Conservation (phyloP, 2,888 invertebrate genomes). For the Volucella inflata region DNA sequence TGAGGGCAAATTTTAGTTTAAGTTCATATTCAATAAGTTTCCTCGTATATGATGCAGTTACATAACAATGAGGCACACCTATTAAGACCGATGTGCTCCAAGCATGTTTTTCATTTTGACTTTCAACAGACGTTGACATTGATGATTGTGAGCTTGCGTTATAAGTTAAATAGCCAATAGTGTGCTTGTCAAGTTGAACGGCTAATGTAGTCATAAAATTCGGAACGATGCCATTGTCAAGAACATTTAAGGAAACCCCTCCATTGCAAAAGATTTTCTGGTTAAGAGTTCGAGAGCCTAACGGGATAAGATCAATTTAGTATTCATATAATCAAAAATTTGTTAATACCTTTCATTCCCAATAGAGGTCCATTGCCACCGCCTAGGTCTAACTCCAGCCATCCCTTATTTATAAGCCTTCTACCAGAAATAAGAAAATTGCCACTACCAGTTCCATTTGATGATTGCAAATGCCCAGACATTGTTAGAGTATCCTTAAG, state of each 20-base stretch:
- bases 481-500: slow-evolving; percentile 92
- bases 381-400: slow-evolving; percentile 93
- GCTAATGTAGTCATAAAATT: slow-evolving; percentile 91
- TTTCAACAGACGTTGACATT: slow-evolving; percentile 92
- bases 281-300: slow-evolving; percentile 88
- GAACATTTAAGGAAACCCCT: slow-evolving; percentile 90
- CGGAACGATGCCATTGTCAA: slow-evolving; percentile 90
- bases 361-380: slow-evolving; percentile 93
- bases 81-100: slow-evolving; percentile 90
- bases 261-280: slow-evolving; percentile 91
- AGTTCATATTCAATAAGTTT: slow-evolving; percentile 92
- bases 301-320: background rate
- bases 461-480: slow-evolving; percentile 91
- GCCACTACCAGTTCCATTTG: slow-evolving; percentile 91
- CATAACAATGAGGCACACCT: slow-evolving; percentile 91
- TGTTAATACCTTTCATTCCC: slow-evolving; percentile 87
- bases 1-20: slow-evolving; percentile 90
- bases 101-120: slow-evolving; percentile 89
- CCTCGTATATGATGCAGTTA: slow-evolving; percentile 90
- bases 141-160: slow-evolving; percentile 89
- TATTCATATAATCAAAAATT: background rate
- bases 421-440: slow-evolving; percentile 91
- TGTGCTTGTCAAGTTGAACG: slow-evolving; percentile 93
- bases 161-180: slow-evolving; percentile 94
- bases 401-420: slow-evolving; percentile 91